These are phyloP conservation scores for Gavialis gangeticus DNA, from an alignment of 2,113 vertebrate genomes.

Conservation along the genomic window DNA sequence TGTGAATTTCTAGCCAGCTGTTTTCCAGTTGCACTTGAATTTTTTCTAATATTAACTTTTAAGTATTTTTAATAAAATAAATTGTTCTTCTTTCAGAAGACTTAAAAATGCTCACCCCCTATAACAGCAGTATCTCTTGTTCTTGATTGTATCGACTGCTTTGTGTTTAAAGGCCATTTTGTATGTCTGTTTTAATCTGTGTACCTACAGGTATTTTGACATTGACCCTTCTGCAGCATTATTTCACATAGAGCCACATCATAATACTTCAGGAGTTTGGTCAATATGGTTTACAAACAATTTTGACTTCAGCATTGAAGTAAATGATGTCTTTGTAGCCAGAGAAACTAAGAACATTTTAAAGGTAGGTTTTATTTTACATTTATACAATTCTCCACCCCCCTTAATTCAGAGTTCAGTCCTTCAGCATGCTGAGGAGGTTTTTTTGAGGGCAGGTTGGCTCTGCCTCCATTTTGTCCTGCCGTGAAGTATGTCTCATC, in stretches of 20 bases:
- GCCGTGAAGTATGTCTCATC: no score
- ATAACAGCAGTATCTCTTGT: not conserved
- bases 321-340: conserved; percentile 85
- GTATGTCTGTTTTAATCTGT: not conserved
- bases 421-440: not conserved
- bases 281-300: conserved; percentile 91
- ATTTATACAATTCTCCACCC: not conserved
- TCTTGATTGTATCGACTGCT: not conserved
- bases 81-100: not conserved
- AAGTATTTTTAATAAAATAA: not conserved
- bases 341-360: conserved; percentile 82
- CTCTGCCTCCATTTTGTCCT: no score
- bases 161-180: not conserved
- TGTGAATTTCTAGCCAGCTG: not conserved
- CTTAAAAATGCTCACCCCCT: not conserved
- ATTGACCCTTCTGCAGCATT: conserved; percentile 80
- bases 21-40: not conserved
- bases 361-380: conserved; percentile 79
- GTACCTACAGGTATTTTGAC: conserved; percentile 77
- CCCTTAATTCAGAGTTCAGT: not conserved
- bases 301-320: conserved; percentile 79
- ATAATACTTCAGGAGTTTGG: conserved; percentile 82
- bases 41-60: not conserved
- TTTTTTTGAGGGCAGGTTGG: not conserved
- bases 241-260: conserved; percentile 85